A percentile compares a stretch with the other conserved stretches of the same genome.
Evolutionary conservation across 2,888 invertebrate species (phyloP).

Genomic region (Exocentrus adspersus): DNA sequence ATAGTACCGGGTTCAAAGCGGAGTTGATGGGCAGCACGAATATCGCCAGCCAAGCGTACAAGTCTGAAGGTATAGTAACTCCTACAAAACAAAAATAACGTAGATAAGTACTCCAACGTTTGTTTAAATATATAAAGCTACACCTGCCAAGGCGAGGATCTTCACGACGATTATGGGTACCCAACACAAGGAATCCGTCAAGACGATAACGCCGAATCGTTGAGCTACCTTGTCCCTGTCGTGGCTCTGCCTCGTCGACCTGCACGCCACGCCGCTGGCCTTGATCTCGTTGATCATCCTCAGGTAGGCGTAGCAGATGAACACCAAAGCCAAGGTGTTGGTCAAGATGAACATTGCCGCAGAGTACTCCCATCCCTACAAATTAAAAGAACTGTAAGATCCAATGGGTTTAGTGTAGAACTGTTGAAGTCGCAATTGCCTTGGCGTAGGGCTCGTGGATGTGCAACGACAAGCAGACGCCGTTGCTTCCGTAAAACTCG

Average conservation of each 20-base stretch:
- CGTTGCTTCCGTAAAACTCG: slow-evolving; percentile 70
- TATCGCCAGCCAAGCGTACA: slow-evolving; percentile 72
- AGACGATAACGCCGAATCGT: slow-evolving; percentile 69
- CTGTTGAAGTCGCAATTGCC: too few species aligned
- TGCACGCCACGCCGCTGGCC: slow-evolving; percentile 68
- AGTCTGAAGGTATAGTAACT: slow-evolving; percentile 64
- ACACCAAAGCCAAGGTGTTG: slow-evolving; percentile 67
- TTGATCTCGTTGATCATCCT: slow-evolving; percentile 69
- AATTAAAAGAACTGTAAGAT: too few species aligned
- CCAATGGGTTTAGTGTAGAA: too few species aligned
- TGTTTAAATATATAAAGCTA: slow-evolving; percentile 4
- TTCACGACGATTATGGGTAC: slow-evolving; percentile 70
- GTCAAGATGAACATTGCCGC: slow-evolving; percentile 68
- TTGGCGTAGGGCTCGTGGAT: slow-evolving; percentile 71
- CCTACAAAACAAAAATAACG: slow-evolving; percentile 58
- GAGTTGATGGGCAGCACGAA: slow-evolving; percentile 72
- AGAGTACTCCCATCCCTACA: slow-evolving; percentile 71
- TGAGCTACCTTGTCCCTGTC: slow-evolving; percentile 68
- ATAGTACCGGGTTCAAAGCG: slow-evolving; percentile 71
- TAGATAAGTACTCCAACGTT: too few species aligned
- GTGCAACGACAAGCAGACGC: slow-evolving; percentile 70
- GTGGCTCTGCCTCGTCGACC: slow-evolving; percentile 68
- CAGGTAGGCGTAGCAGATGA: slow-evolving; percentile 69
- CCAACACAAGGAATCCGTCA: slow-evolving; percentile 72
- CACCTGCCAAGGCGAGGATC: slow-evolving; percentile 67